phyloP scores from a whole-genome alignment of 1,140 invertebrate species.

The Coptotermes formosanus region DNA sequence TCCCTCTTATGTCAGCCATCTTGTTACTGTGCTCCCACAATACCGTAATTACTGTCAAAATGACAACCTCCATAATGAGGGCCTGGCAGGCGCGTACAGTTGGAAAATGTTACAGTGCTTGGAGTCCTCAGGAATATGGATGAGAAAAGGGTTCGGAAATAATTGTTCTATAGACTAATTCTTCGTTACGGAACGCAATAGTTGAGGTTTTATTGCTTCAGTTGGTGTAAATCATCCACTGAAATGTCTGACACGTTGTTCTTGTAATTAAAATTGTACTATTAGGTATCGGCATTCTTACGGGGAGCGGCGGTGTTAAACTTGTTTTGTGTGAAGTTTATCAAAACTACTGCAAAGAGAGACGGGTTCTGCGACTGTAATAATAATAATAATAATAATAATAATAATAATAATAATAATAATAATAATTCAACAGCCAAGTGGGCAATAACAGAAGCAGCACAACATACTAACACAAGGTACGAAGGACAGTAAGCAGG shows the following conservation, averaged over 20 bases:
- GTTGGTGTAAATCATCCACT: neutral
- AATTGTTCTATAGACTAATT: neutral
- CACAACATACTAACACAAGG: no score
- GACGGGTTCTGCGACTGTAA: no score
- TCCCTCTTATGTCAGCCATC: neutral
- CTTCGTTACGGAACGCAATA: neutral
- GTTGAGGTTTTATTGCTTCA: neutral
- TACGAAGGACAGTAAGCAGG: no score
- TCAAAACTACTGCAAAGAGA: no score
- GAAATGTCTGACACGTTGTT: neutral
- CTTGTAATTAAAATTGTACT: no score
- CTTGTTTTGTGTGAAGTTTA: no score
- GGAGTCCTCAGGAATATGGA: neutral
- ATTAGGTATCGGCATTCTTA: no score
- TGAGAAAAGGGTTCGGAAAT: neutral
- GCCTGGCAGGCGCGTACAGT: neutral
- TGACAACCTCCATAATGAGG: constrained; percentile 18
- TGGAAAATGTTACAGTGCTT: neutral
- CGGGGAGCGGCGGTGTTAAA: no score
- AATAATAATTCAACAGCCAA: no score
- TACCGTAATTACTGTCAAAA: constrained; percentile 12
- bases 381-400: no score
- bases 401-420: no score
- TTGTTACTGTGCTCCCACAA: constrained; percentile 11
- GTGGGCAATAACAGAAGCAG: no score